These are phyloP conservation scores for Hypsopygia costalis DNA, from an alignment of 2,888 invertebrate genomes.

Conservation along the genomic window DNA sequence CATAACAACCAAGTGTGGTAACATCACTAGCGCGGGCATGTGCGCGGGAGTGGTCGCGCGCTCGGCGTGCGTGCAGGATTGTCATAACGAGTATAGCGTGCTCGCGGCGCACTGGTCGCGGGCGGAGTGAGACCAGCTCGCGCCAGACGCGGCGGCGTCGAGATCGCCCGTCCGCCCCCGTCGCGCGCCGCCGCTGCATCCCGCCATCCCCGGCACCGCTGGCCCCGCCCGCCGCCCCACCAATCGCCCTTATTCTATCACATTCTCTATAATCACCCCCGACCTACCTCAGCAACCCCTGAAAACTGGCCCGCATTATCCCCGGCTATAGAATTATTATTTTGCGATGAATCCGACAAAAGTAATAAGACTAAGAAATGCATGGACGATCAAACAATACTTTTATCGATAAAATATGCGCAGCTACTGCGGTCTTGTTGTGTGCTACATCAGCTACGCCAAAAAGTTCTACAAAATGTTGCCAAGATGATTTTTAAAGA, in stretches of 20 bases:
- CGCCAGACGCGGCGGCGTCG: constrained; percentile 63
- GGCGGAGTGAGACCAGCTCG: constrained; percentile 42
- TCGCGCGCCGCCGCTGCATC: constrained; percentile 24
- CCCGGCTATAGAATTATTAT: no score
- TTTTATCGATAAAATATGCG: no score
- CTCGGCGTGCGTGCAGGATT: constrained; percentile 36
- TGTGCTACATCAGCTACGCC: no score
- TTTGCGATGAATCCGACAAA: no score
- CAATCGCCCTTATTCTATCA: constrained; percentile 21
- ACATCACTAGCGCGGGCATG: constrained; percentile 65
- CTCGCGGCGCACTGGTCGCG: constrained; percentile 54
- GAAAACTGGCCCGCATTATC: constrained; percentile 16
- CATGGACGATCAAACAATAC: no score
- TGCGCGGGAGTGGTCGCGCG: constrained; percentile 55
- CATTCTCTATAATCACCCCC: constrained; percentile 25
- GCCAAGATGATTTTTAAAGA: no score
- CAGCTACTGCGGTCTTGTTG: no score
- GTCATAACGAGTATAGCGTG: constrained; percentile 48
- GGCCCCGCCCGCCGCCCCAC: constrained; percentile 25
- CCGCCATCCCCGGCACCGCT: constrained; percentile 18
- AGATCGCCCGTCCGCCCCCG: constrained; percentile 28
- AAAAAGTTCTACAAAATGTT: no score
- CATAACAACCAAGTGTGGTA: constrained; percentile 66
- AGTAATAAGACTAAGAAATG: no score
- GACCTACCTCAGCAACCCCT: constrained; percentile 17